Conservation (phyloP, 2,797 vertebrate species). For the Falco biarmicus region DNA sequence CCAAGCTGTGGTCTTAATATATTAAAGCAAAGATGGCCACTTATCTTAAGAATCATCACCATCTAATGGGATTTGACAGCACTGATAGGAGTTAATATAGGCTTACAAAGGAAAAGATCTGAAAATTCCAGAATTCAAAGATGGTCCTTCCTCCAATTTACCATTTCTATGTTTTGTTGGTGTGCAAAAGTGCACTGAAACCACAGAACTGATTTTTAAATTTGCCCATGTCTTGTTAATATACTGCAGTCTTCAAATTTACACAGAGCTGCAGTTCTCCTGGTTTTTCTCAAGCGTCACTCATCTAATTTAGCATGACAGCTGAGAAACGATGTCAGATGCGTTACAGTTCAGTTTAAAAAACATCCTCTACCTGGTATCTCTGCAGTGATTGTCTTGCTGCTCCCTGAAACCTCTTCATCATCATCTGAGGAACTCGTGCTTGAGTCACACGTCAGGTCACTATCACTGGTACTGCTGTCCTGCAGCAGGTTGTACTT, state of each 20-base stretch:
- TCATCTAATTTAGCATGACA: constrained; percentile 77
- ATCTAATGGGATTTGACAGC: constrained; percentile 67
- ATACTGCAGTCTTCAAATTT: constrained; percentile 78
- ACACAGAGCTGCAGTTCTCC: constrained; percentile 78
- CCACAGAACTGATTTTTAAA: constrained; percentile 41
- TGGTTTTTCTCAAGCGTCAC: constrained; percentile 74
- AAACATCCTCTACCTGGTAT: constrained; percentile 95
- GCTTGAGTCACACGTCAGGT: constrained; percentile 96
- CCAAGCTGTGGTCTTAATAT: constrained; percentile 19
- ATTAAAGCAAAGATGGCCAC: constrained; percentile 68
- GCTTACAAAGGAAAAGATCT: constrained; percentile 57
- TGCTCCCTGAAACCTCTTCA: constrained; percentile 91
- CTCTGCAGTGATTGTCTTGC: constrained; percentile 97
- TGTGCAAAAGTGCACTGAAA: constrained; percentile 67
- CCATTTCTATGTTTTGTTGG: constrained; percentile 16
- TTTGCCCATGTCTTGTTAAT: constrained; percentile 51
- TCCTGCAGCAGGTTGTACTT: constrained; percentile 98
- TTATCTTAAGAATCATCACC: constrained; percentile 69
- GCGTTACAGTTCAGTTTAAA: constrained; percentile 82
- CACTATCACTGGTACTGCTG: constrained; percentile 99
- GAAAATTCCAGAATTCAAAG: constrained; percentile 68
- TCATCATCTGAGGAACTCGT: constrained; percentile 86
- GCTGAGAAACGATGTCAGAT: constrained; percentile 72
- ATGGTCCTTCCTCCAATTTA: constrained; percentile 62
- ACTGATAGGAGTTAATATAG: constrained; percentile 48